A percentile compares a stretch with the other conserved stretches of the same genome.
These are phyloP conservation scores for Drosophila truncata DNA, from an alignment of 1,140 invertebrate genomes.

Conservation along the genomic window DNA sequence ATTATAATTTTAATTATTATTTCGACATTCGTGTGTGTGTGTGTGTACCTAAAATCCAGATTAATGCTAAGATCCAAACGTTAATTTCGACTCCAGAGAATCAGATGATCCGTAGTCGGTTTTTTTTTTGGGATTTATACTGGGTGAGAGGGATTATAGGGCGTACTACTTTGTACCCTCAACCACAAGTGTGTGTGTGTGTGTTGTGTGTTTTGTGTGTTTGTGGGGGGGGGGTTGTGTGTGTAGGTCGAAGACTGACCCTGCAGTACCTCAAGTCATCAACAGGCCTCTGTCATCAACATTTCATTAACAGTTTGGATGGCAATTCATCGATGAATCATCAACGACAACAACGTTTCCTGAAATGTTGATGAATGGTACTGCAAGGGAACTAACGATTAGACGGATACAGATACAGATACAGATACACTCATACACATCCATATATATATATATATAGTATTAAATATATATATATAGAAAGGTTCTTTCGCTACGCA, in stretches of 20 bases:
- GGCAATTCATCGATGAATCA: too few relatives aligned
- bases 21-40: conserved; percentile 49
- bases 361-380: too few relatives aligned
- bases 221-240: conserved; percentile 9
- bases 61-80: conserved; percentile 46
- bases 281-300: too few relatives aligned
- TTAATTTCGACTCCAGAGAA: conserved; percentile 33
- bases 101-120: conserved; percentile 1
- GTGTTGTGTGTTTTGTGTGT: conserved; percentile 4
- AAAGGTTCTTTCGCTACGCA: conserved; percentile 11
- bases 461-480: conserved; percentile 10
- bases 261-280: too few relatives aligned
- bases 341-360: too few relatives aligned
- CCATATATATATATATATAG: conserved; percentile 16
- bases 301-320: too few relatives aligned
- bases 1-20: conserved; percentile 52
- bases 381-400: conserved; percentile 42
- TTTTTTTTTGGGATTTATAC: too few relatives aligned
- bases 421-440: conserved; percentile 42
- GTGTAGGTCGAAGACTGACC: conserved; percentile 12
- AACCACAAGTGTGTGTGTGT: background rate
- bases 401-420: conserved; percentile 33
- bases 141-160: background rate
- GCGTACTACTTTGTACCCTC: conserved; percentile 1
- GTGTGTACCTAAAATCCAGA: conserved; percentile 47